phyloP scores from a whole-genome alignment of 2,888 invertebrate genomes.

The Mylabris sibirica region DNA sequence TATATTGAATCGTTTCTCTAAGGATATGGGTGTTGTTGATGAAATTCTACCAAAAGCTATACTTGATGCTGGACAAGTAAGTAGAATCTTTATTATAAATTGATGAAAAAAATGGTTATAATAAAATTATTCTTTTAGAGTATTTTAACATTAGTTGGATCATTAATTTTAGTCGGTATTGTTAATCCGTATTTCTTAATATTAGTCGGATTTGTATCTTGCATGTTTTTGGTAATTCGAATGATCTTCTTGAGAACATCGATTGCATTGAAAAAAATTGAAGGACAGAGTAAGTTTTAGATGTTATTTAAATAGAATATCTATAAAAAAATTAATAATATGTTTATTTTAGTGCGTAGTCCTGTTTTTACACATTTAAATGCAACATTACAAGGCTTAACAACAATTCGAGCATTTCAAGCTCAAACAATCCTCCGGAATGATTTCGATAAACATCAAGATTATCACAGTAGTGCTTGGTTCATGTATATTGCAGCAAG shows the following conservation, averaged over 20 bases:
- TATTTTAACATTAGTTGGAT: constrained; percentile 58
- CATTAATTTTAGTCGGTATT: constrained; percentile 62
- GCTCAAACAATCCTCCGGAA: constrained; percentile 70
- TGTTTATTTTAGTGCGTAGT: constrained; percentile 71
- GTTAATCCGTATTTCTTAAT: constrained; percentile 61
- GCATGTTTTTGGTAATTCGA: constrained; percentile 33
- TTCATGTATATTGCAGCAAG: constrained; percentile 72
- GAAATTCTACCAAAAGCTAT: constrained; percentile 74
- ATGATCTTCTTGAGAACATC: constrained; percentile 1
- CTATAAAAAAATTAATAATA: no score
- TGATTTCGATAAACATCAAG: constrained; percentile 66
- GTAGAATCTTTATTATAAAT: not conserved
- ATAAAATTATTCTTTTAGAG: constrained; percentile 45
- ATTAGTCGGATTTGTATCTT: constrained; percentile 63
- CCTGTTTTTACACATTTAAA: constrained; percentile 85
- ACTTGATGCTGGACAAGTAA: constrained; percentile 64
- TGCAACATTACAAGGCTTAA: constrained; percentile 79
- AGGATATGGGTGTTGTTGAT: constrained; percentile 83
- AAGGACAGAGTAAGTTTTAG: constrained; percentile 31
- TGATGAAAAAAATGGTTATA: no score
- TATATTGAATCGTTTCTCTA: constrained; percentile 82
- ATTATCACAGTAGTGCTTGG: constrained; percentile 73
- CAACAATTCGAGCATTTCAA: constrained; percentile 80
- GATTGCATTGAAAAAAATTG: constrained; percentile 32
- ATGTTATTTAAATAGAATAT: not conserved